phyloP scores from a whole-genome alignment of 2,888 invertebrate species.

The Zygaena filipendulae region DNA sequence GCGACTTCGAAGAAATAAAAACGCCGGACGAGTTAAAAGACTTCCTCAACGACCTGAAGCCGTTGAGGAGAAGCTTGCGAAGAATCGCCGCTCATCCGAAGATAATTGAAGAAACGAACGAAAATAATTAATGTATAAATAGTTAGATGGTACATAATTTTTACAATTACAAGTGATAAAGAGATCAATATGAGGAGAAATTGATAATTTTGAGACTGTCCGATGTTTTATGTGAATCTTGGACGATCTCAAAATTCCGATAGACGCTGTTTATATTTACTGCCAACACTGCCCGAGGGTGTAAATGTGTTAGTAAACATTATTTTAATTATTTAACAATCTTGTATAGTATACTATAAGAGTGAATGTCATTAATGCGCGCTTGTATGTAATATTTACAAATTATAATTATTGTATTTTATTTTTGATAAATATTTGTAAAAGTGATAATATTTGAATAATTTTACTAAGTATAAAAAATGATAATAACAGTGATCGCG shows the following conservation, averaged over 20 bases:
- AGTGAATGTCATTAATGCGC: constrained; percentile 20
- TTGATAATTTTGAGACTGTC: constrained; percentile 62
- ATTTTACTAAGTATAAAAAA: no score
- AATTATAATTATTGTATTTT: constrained; percentile 16
- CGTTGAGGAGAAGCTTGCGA: constrained; percentile 37
- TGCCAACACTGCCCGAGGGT: no score
- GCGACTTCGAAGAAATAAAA: constrained; percentile 49
- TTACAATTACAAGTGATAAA: no score
- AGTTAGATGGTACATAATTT: constrained; percentile 11
- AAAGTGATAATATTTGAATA: constrained; percentile 3
- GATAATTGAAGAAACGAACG: constrained; percentile 30
- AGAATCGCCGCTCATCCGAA: constrained; percentile 40
- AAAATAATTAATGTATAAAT: constrained; percentile 20
- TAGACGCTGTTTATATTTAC: not conserved
- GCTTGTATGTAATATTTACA: constrained; percentile 39
- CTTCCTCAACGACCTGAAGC: constrained; percentile 50
- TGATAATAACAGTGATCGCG: not conserved
- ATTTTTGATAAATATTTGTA: constrained; percentile 2
- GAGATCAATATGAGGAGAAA: no score
- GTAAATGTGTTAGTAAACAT: no score
- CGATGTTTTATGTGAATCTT: constrained; percentile 50
- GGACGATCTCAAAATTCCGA: constrained; percentile 54
- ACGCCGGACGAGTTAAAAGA: constrained; percentile 44
- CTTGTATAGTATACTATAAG: constrained; percentile 15
- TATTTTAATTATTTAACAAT: no score